Evolutionary conservation across 2,113 vertebrate genomes (phyloP).

Genomic region (Cettia cetti): DNA sequence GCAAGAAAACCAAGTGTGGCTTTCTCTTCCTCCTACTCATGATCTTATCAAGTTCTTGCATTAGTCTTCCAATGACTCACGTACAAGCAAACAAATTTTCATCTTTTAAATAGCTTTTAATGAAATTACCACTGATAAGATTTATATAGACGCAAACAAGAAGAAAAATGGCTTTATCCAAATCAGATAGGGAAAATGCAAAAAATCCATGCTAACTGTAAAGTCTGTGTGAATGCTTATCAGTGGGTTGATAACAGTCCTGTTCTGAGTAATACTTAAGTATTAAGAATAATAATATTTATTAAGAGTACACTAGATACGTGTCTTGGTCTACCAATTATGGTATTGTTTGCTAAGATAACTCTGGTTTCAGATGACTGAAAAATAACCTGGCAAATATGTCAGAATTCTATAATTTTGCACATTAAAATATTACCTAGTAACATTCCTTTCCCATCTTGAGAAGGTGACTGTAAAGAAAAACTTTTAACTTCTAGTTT

Average conservation of each 20-base stretch:
- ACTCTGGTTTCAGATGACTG: not conserved
- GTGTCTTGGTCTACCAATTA: not conserved
- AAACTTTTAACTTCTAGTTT: not conserved
- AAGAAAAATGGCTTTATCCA: not conserved
- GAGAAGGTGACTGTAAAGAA: not conserved
- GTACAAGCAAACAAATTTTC: conserved; percentile 14
- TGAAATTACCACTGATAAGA: not conserved
- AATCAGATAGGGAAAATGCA: not conserved
- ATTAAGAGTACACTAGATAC: not conserved
- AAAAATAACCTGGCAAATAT: not conserved
- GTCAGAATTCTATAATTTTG: not conserved
- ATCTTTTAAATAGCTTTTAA: conserved; percentile 11
- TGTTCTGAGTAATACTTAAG: not conserved
- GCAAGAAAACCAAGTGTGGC: not conserved
- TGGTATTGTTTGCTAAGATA: not conserved
- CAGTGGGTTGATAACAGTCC: not conserved
- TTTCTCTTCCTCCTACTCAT: conserved; percentile 38
- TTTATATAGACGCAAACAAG: not conserved
- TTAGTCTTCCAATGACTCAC: conserved; percentile 50
- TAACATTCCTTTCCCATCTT: not conserved
- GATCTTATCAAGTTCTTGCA: conserved; percentile 20
- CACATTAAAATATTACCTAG: not conserved
- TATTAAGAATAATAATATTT: not conserved
- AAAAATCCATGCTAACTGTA: not conserved
- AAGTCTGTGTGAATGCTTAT: not conserved